Conservation (phyloP, 2,113 vertebrate genomes). For the Paramisgurnus dabryanus region DNA sequence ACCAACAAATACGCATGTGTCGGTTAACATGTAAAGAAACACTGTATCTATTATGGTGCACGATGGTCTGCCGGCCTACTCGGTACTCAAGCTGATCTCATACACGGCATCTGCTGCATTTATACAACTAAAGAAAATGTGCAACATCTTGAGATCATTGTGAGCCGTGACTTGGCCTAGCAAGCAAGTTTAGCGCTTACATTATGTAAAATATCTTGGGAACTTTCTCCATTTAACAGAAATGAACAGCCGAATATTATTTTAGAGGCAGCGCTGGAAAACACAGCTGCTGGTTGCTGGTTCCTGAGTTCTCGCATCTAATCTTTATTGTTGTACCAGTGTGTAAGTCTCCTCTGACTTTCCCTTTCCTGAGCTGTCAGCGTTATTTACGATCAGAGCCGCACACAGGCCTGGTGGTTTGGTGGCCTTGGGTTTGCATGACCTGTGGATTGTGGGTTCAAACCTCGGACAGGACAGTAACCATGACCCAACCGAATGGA, state of each 20-base stretch:
- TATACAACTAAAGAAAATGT: slow-evolving; percentile 46
- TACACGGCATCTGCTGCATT: slow-evolving; percentile 49
- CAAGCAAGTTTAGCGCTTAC: neutral
- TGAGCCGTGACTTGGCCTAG: no score
- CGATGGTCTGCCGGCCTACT: slow-evolving; percentile 17
- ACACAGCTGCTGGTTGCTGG: slow-evolving; percentile 4
- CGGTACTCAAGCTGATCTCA: slow-evolving; percentile 38
- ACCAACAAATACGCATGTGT: neutral
- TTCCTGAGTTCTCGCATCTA: slow-evolving; percentile 11
- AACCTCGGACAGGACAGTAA: slow-evolving; percentile 61
- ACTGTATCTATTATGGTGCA: slow-evolving; percentile 32
- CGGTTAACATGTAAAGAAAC: slow-evolving; percentile 36
- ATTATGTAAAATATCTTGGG: neutral
- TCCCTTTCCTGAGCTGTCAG: slow-evolving; percentile 43
- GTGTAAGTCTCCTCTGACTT: slow-evolving; percentile 34
- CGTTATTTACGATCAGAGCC: slow-evolving; percentile 37
- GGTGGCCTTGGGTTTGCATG: slow-evolving; percentile 70
- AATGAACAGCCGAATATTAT: neutral
- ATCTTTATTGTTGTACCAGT: slow-evolving; percentile 8
- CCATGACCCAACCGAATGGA: slow-evolving; percentile 59
- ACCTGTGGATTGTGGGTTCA: slow-evolving; percentile 65
- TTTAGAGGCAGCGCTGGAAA: slow-evolving; percentile 6
- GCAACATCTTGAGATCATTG: neutral
- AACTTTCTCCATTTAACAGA: neutral
- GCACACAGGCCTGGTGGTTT: slow-evolving; percentile 59